Conservation (phyloP, 2,888 invertebrate species). For the Chrysomela aeneicollis region DNA sequence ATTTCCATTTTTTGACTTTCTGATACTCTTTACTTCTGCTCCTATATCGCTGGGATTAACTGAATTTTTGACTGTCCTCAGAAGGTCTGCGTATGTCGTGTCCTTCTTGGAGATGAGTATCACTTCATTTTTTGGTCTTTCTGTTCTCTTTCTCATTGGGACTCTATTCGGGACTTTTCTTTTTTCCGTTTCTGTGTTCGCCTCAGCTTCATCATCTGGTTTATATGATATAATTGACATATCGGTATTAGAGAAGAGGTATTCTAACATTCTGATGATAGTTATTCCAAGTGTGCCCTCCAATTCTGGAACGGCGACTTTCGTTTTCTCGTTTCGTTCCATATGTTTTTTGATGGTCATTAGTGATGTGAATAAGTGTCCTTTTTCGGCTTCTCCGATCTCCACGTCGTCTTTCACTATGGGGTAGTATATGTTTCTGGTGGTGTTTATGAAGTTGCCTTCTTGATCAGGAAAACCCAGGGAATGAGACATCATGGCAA, state of each 20-base stretch:
- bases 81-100: conserved; percentile 10
- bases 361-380: neutral
- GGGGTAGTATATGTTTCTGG: neutral
- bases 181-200: no score
- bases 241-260: conserved; percentile 3
- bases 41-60: no score
- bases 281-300: conserved; percentile 1
- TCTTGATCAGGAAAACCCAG: neutral
- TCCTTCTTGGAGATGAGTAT: neutral
- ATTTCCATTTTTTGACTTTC: no score
- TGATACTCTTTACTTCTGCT: no score
- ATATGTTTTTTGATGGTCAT: neutral
- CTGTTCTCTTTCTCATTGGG: no score
- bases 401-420: neutral
- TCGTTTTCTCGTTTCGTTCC: neutral
- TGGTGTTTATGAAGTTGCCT: neutral
- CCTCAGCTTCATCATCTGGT: no score
- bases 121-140: conserved; percentile 6
- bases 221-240: neutral
- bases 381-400: neutral
- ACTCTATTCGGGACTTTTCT: no score
- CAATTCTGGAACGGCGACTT: neutral
- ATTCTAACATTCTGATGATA: conserved; percentile 8
- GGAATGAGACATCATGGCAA: neutral
- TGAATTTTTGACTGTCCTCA: conserved; percentile 7